Base-by-base conservation (phyloP, 30 jellyfish, hydroid and myxozoan genomes). In the Aurelia sp. region DNA sequence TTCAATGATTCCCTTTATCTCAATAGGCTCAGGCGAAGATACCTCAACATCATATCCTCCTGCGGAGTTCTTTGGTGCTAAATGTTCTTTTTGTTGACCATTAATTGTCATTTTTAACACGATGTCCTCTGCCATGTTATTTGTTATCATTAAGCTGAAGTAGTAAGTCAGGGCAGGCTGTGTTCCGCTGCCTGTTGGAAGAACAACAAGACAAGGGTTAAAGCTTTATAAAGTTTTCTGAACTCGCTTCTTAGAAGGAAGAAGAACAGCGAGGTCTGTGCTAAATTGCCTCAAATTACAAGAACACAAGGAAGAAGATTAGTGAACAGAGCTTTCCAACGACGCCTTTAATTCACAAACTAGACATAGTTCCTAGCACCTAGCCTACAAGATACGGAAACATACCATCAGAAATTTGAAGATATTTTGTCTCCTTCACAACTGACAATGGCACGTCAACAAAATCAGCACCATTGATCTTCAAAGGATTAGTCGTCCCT, bases 401-500 rank as follows among this genome's bases (percentile, higher is more conserved):
- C 48, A 4, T 63, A 78, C 89, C 89, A 57, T 63, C 67, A 5
- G 89, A 35, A 8, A 78, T 35, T 35, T 19, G 35, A 18, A 78
- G 21, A 52, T 63, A 41, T 11, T 53, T 53, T 19, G 89, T 78
- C 38, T 78, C 71, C 22, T 78, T 78, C 24, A 30, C 20, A 19
- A 47, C 30, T 33, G 53, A 41, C 44, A 63, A 63, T 30, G 89
- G 80, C 33, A 84, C 81, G 27, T 18, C 62, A 15, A 84, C 51
- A 27, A 8, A 60, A 17, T 61, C 62, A 11, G 72, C 80, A 59
- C 88, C 88, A 67, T 90, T 83, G 76, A 90, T 27, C 38, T 50
- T 64, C 20, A 90, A 20, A 0, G 57, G 47, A 24, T 52, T 67
- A 38, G 84, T 53, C 17, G 97, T 82, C 47, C 91, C 97, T 67